Evolutionary conservation across 1,140 invertebrate species (phyloP), one percentile per base, ranked within the genome.

Genomic region (Drosophila quadrilineata): DNA sequence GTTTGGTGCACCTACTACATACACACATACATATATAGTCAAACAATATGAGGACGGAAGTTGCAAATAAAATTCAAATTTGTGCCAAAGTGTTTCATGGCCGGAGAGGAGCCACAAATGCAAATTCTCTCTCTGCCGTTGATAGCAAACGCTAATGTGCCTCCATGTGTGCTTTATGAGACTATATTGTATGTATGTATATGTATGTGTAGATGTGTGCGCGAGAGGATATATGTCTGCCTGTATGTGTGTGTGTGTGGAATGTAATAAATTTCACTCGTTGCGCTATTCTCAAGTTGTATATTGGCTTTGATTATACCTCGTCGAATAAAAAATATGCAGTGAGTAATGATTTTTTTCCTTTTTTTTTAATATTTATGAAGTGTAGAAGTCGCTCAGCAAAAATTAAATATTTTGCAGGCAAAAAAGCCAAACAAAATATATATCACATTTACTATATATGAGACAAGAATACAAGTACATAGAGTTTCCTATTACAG

Each of bases 61-160:
- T 84, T 71, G 79, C 79, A 84, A 84, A 84, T 84, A 84, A 84
- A 84, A 84, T 84, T 84, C 79, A 84, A 84, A 84, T 84, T 84
- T 84, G 79, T 68, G 74, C 74, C 74, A 85, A 85, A 84, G 79
- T 85, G 79, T 84, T 84, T 74, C 74, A 65, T 35, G 49, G 70
- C 35, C 35, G 35, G 31, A 56, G 54, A 70, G 71, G 60, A 71
- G 56, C 35, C 56, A 33, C 38, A 56, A n/a, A n/a, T 57, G 59
- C 45, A 64, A 71, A 64, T 40, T 24, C 52, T 58, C 36, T 24
- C 52, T 58, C 36, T 49, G 33, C 33, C 57, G 73, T 76, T 76
- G 73, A 76, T 76, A 75, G 56, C 64, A 63, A 77, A 71, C 75
- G 66, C 75, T 79, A 80, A 80, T 84, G 72, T 69, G 72, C 24